phyloP scores from a whole-genome alignment of 2,888 invertebrate species.

The Sympetrum striolatum region DNA sequence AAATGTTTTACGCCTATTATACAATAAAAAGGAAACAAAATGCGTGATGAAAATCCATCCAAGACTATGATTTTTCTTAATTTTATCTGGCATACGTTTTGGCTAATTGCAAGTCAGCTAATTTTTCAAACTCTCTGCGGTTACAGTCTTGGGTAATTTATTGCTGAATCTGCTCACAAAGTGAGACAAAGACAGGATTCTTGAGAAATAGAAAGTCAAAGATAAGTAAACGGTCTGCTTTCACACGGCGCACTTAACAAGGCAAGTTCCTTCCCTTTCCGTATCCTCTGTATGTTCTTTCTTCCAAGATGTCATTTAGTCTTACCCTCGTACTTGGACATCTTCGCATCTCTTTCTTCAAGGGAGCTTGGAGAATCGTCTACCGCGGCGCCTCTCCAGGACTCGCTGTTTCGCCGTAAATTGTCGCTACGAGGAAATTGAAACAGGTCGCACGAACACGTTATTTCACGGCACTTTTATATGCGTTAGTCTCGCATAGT shows the following conservation, averaged over 20 bases:
- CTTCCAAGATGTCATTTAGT: not conserved
- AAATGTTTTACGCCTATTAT: no score
- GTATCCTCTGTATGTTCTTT: not conserved
- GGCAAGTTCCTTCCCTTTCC: not conserved
- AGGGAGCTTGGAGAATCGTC: not conserved
- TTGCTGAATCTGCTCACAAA: no score
- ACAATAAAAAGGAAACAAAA: no score
- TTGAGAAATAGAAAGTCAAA: not conserved
- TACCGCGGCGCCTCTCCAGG: not conserved
- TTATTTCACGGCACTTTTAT: not conserved
- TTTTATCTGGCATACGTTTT: no score
- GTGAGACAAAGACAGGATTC: not conserved
- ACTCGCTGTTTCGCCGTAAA: not conserved
- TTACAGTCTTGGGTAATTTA: no score
- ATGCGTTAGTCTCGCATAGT: not conserved
- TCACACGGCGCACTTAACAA: not conserved
- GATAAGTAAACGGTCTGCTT: not conserved
- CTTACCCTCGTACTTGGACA: not conserved
- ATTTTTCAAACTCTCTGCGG: no score
- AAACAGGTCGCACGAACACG: not conserved
- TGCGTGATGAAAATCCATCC: no score
- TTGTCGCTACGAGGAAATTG: not conserved
- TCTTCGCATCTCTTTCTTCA: not conserved
- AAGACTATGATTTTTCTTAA: no score
- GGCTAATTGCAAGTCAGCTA: no score